Conservation (phyloP, 2,113 vertebrate species). For the Atractosteus spatula region DNA sequence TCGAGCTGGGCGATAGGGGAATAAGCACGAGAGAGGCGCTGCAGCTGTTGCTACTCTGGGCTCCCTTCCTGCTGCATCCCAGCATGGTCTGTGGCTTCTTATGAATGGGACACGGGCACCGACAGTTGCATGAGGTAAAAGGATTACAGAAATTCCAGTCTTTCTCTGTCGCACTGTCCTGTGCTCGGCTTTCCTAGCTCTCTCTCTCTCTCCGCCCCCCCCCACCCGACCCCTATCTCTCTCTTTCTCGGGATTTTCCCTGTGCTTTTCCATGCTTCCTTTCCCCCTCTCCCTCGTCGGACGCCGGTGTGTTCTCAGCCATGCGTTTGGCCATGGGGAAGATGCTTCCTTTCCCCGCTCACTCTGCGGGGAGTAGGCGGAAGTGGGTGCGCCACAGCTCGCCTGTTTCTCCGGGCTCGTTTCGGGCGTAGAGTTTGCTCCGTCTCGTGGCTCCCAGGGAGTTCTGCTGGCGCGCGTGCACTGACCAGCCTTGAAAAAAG, state of each 20-base stretch:
- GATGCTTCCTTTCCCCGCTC: background rate
- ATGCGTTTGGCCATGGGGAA: background rate
- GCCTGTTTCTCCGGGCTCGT: conserved; percentile 7
- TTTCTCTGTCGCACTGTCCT: background rate
- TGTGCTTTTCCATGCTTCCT: background rate
- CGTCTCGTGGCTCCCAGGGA: conserved; percentile 20
- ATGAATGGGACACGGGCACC: background rate
- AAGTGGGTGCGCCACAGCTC: conserved; percentile 6
- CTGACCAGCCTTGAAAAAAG: no score
- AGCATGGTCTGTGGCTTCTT: background rate
- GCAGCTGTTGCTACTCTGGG: conserved; percentile 2
- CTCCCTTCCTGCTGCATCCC: background rate
- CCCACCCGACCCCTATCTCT: background rate
- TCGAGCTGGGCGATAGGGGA: background rate
- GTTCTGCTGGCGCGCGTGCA: no score
- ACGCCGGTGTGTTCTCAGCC: background rate
- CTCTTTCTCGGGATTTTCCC: background rate
- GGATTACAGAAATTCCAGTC: background rate
- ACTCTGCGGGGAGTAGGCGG: background rate
- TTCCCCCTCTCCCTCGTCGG: background rate
- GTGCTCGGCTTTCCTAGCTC: background rate
- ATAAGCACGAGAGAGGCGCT: background rate
- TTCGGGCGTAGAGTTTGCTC: background rate
- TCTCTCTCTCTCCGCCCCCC: background rate
- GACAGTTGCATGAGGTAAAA: background rate